Conservation (phyloP, 1,140 invertebrate species). For the Brachionus sp. region DNA sequence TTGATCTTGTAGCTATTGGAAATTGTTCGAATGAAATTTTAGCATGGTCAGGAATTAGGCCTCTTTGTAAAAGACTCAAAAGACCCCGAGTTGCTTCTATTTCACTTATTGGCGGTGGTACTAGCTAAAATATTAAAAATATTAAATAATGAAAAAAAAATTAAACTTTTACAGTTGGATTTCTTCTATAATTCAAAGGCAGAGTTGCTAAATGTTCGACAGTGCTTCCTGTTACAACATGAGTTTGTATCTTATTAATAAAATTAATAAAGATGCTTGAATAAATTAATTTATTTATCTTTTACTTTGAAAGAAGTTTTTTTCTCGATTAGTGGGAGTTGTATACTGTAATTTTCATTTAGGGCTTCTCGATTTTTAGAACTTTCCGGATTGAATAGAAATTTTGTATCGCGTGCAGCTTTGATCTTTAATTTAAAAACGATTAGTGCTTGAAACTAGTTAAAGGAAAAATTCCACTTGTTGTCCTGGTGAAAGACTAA, state of each 20-base stretch:
- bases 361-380: conserved; percentile 53
- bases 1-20: conserved; percentile 48
- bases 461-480: background rate
- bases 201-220: conserved; percentile 5
- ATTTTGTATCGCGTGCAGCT: conserved; percentile 46
- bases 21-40: conserved; percentile 58
- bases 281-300: background rate
- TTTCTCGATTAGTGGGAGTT: conserved; percentile 56
- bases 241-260: conserved; percentile 32
- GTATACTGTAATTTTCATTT: conserved; percentile 57
- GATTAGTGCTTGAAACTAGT: background rate
- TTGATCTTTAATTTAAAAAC: background rate
- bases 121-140: conserved; percentile 50
- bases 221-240: conserved; percentile 12
- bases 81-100: conserved; percentile 58
- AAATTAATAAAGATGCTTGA: background rate
- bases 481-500: conserved; percentile 26
- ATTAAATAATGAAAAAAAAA: background rate
- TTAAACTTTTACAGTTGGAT: conserved; percentile 1
- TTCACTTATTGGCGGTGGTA: conserved; percentile 56
- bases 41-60: conserved; percentile 57
- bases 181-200: background rate
- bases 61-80: conserved; percentile 56
- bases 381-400: conserved; percentile 56
- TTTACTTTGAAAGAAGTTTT: conserved; percentile 50